Evolutionary conservation across 2,888 invertebrate species (phyloP), one percentile per base, ranked within the genome.

Genomic region (Cataglyphis cursor): DNA sequence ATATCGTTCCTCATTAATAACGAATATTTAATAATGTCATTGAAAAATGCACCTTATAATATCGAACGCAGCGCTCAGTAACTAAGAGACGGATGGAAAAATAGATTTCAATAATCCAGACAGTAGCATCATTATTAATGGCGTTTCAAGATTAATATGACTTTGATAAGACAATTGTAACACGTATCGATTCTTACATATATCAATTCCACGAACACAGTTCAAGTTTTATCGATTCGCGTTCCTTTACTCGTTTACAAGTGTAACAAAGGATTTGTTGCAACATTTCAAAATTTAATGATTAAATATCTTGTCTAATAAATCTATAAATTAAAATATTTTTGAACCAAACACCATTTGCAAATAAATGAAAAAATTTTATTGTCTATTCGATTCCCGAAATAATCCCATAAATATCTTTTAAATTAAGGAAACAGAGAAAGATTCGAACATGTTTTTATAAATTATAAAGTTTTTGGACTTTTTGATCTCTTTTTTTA

Each of bases 81-180:
- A 38, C 78, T 59, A 21, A 78, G 78, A 72, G 66, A 80, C 41
- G 72, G 35, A 31, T 5, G 72, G 72, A 59, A 72, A 72, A 80
- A 72, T 80, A 80, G 72, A 72, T 80, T 72, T 80, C 78, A 80
- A 76, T 76, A 76, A 76, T 76, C 54, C 41, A 72, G 72, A 59
- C 78, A 35, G 59, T 44, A 12, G 59, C 44, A 35, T 80, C 72
- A 80, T 70, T 80, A 80, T 80, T 80, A 80, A 80, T 80, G 44
- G 41, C 31, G 31, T 31, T 80, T 57, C 21, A 80, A 80, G 72
- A 72, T 59, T 80, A 80, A 80, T 80, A 72, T 72, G 72, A 72
- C 78, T 80, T 70, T 80, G 78, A 80, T 80, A 72, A 80, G 78
- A 72, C 78, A 80, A 80, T 80, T 72, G 78, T 70, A 78, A 59